Base-by-base conservation (phyloP, 1,140 invertebrate species). In the Drosophila persimilis region DNA sequence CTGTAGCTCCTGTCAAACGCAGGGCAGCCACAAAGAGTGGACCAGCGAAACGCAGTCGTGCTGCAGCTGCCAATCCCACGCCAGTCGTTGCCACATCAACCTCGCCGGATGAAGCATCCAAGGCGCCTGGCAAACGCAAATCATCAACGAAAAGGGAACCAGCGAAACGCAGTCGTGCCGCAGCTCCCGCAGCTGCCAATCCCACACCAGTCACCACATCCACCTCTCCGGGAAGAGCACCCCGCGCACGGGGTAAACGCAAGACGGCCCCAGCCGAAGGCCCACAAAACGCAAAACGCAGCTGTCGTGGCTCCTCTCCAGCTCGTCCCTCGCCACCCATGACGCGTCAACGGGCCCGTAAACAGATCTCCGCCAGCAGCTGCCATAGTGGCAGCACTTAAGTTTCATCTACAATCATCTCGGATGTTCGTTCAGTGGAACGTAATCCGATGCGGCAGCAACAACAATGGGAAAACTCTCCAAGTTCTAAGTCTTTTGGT, bases 331-430 rank as follows among this genome's bases (percentile, higher is more conserved):
- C 83, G 41, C 83, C 83, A 48, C 83, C 83, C 35, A 88, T 88
- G 83, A 88, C 83, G 24, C 83, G 83, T 15, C 83, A 83, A 24
- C 75, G 83, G 11, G 79, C 79, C 39, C 83, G 83, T 77, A 66
- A 72, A 67, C 78, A 88, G 83, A 88, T 88, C 83, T 88, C 83
- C 67, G 47, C 69, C 59, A 88, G 73, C 66, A 83, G 63, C 31
- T 57, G 45, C 57, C 65, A 29, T n/a, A 77, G 6, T 61, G 58
- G 67, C 45, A 35, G 29, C 31, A 57, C 39, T 24, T 51, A 20
- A 60, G 9, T 20, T 41, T 31, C 45, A 53, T 44, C 11, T 31
- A 45, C 35, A 58, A n/a, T 24, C 24, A 53, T 17, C 48, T 60
- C 52, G 15, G 50, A 61, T 44, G 26, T 26, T 62, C 59, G 41